Conservation (phyloP, 2,797 vertebrate genomes). For the Eulemur albifrons region DNA sequence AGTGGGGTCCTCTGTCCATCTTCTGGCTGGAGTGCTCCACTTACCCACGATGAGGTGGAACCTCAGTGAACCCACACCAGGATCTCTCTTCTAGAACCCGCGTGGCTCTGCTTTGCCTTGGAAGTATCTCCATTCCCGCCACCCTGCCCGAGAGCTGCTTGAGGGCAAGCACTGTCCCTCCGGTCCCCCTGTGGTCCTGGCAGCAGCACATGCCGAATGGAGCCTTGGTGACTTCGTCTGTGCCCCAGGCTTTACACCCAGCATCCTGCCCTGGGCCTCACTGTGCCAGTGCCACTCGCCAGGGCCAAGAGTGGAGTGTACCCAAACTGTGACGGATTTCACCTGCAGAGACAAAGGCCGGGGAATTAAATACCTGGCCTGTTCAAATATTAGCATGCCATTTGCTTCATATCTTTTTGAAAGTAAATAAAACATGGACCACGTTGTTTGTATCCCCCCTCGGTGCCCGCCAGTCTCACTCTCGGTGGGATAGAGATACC, state of each 20-base stretch:
- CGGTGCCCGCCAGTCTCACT: background rate
- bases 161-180: background rate
- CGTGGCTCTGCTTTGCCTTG: background rate
- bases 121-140: background rate
- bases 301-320: background rate
- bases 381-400: background rate
- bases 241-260: background rate
- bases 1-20: background rate
- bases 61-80: background rate
- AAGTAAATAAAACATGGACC: background rate
- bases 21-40: background rate
- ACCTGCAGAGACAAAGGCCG: background rate
- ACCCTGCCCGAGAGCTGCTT: background rate
- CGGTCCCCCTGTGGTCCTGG: accelerated
- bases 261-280: background rate
- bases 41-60: too few species aligned
- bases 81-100: background rate
- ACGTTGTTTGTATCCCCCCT: background rate
- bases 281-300: background rate
- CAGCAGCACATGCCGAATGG: background rate
- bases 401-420: background rate
- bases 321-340: background rate
- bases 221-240: background rate
- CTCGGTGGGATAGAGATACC: background rate
- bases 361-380: background rate